Conservation (phyloP, 2,888 invertebrate genomes). For the Leptura quadrifasciata region DNA sequence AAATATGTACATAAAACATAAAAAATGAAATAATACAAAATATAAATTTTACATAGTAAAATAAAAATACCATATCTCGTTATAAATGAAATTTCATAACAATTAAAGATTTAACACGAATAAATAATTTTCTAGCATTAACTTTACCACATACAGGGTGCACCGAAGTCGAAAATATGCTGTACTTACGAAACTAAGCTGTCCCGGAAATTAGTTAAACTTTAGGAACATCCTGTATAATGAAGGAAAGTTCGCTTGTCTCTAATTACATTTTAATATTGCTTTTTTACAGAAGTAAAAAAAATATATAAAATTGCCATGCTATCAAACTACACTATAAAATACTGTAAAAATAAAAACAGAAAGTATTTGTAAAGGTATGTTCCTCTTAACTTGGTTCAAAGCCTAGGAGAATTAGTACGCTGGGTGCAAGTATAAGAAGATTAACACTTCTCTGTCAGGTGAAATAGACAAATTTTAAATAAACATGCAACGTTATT, state of each 20-base stretch:
- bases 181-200: not conserved
- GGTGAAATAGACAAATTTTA: conserved; percentile 56
- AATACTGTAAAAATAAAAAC: not conserved
- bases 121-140: not conserved
- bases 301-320: not conserved
- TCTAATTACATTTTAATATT: not conserved
- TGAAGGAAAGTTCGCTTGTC: not conserved
- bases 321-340: no score
- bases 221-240: not conserved
- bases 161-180: not conserved
- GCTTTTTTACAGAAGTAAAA: not conserved
- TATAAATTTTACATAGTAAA: conserved; percentile 21
- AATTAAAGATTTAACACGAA: not conserved
- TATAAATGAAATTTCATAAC: conserved; percentile 16
- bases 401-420: not conserved
- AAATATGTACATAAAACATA: conserved; percentile 5
- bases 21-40: conserved; percentile 4
- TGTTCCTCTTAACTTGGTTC: not conserved
- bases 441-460: conserved; percentile 21
- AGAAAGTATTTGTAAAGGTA: not conserved
- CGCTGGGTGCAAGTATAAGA: not conserved
- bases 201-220: no score
- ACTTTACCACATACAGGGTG: not conserved
- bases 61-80: conserved; percentile 6
- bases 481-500: conserved; percentile 59